These are phyloP conservation scores for Yasuhikotakia modesta DNA, from an alignment of 2,797 vertebrate species.

Conservation along the genomic window DNA sequence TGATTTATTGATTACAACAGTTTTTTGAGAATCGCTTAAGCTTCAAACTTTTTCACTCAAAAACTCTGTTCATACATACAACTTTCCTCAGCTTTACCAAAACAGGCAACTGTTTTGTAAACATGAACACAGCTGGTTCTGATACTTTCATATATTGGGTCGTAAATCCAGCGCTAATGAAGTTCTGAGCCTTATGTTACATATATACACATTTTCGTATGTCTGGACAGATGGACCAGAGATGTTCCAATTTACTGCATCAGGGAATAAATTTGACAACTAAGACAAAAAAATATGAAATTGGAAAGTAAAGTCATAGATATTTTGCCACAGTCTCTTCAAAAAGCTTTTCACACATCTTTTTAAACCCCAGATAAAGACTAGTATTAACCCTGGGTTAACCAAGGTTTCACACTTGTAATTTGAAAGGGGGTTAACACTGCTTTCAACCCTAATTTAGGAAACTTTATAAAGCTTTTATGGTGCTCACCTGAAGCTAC, in stretches of 20 bases:
- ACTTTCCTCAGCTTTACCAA: background rate
- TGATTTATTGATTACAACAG: conserved; percentile 27
- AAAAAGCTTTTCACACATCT: background rate
- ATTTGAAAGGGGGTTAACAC: background rate
- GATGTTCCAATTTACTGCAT: conserved; percentile 20
- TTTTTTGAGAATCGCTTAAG: background rate
- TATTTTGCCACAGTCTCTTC: background rate
- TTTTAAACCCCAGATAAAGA: background rate
- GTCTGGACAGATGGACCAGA: conserved; percentile 22
- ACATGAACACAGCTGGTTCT: background rate
- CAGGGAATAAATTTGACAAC: conserved; percentile 23
- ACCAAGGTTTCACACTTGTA: background rate
- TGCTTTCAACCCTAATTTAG: background rate
- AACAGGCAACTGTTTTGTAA: background rate
- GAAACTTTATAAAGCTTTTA: background rate
- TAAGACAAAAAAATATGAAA: conserved; percentile 25
- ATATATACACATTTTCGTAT: background rate
- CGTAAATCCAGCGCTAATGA: conserved; percentile 31
- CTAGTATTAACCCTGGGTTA: background rate
- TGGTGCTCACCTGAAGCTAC: background rate
- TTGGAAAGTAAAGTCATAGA: background rate
- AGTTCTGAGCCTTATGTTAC: conserved; percentile 4
- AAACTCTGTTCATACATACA: background rate
- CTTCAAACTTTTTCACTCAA: background rate
- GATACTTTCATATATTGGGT: background rate